Conservation (phyloP, 2,797 vertebrate species). For the Pempheris klunzingeri region DNA sequence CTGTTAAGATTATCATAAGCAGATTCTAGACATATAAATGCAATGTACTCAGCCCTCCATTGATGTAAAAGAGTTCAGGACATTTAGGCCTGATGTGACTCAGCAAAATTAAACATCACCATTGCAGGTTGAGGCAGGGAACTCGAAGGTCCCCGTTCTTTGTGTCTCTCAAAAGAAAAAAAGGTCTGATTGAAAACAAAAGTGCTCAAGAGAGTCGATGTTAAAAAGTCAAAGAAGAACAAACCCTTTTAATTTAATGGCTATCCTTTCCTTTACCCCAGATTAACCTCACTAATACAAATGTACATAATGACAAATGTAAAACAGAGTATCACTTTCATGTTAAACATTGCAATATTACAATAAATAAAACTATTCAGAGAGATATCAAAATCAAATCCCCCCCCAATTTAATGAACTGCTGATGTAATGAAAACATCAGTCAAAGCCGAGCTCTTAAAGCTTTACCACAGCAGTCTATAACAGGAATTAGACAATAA, state of each 20-base stretch:
- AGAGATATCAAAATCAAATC: conserved; percentile 14
- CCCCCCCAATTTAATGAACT: conserved; percentile 6
- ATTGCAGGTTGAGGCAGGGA: neutral
- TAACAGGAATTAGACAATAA: conserved; percentile 51
- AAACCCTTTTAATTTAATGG: neutral
- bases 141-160: neutral
- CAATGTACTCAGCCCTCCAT: neutral
- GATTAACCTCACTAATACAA: neutral
- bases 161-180: too few species aligned
- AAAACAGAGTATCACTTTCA: neutral
- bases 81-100: neutral
- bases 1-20: neutral
- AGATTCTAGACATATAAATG: neutral
- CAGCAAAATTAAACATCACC: neutral
- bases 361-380: neutral
- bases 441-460: conserved; percentile 16
- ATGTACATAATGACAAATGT: neutral
- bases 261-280: neutral
- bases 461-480: conserved; percentile 37
- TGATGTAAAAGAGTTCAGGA: neutral
- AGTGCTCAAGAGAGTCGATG: neutral
- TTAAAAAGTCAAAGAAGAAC: neutral
- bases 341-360: neutral
- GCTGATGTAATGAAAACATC: conserved; percentile 25
- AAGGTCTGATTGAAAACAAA: neutral